These are phyloP conservation scores for Eulithis testata DNA, from an alignment of 2,888 invertebrate species.

Conservation along the genomic window DNA sequence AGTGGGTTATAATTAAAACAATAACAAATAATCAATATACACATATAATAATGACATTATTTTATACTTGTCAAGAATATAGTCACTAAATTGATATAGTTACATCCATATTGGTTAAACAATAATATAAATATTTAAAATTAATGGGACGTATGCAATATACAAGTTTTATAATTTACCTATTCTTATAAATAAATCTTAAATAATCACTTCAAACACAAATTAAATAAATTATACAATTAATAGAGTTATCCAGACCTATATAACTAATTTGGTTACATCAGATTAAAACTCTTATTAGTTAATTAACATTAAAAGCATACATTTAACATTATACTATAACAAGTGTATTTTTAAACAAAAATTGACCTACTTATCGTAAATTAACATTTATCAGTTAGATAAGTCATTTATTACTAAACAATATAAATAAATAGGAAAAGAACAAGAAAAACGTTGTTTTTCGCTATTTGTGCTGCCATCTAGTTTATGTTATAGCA, in stretches of 20 bases:
- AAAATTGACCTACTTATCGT: slow-evolving; percentile 5
- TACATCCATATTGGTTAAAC: slow-evolving; percentile 15
- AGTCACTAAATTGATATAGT: slow-evolving; percentile 10
- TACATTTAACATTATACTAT: neutral
- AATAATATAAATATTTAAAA: slow-evolving; percentile 9
- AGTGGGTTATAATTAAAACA: slow-evolving; percentile 49
- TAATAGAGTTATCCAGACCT: neutral
- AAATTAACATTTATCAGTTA: neutral
- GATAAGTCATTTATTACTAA: neutral
- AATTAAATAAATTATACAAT: neutral
- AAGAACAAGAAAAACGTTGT: neutral
- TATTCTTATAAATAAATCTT: no score
- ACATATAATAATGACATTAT: slow-evolving; percentile 63
- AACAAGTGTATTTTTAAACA: neutral
- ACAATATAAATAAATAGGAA: slow-evolving; percentile 1
- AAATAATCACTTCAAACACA: neutral
- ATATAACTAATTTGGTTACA: neutral
- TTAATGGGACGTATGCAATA: slow-evolving; percentile 28
- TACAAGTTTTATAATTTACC: neutral
- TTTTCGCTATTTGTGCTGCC: slow-evolving; percentile 3
- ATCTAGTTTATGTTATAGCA: neutral
- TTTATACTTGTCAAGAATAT: slow-evolving; percentile 49
- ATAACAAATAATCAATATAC: slow-evolving; percentile 60
- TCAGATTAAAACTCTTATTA: neutral
- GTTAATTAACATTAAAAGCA: neutral